These are phyloP conservation scores for Rynchops niger DNA, from an alignment of 2,113 vertebrate species.

Conservation along the genomic window DNA sequence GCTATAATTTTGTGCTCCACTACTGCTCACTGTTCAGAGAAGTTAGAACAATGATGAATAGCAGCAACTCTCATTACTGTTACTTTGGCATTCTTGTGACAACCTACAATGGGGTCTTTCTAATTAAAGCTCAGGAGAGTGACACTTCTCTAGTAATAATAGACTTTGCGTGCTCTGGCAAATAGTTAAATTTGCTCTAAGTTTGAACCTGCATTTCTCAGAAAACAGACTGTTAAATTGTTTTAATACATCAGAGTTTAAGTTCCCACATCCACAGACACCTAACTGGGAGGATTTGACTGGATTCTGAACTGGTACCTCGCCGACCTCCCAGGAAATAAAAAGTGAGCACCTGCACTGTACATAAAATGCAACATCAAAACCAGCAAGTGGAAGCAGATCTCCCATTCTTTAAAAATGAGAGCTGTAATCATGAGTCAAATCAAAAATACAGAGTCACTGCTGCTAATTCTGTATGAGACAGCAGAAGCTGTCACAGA, in stretches of 20 bases:
- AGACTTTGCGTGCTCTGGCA: background rate
- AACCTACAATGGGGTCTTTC: background rate
- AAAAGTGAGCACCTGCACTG: background rate
- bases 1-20: background rate
- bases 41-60: background rate
- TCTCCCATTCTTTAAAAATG: background rate
- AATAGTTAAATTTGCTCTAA: background rate
- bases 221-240: background rate
- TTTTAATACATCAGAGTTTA: background rate
- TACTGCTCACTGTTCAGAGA: background rate
- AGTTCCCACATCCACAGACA: background rate
- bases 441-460: background rate
- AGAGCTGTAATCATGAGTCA: background rate
- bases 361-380: fast-evolving
- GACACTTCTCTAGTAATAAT: background rate
- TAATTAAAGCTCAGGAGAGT: background rate
- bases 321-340: fast-evolving
- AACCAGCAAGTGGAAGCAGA: background rate
- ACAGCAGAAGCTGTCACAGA: background rate
- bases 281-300: background rate
- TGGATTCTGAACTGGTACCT: background rate
- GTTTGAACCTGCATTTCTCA: background rate
- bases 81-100: background rate
- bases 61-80: background rate
- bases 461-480: background rate